Conservation (phyloP, 2,113 vertebrate genomes). For the Marmota flaviventris region DNA sequence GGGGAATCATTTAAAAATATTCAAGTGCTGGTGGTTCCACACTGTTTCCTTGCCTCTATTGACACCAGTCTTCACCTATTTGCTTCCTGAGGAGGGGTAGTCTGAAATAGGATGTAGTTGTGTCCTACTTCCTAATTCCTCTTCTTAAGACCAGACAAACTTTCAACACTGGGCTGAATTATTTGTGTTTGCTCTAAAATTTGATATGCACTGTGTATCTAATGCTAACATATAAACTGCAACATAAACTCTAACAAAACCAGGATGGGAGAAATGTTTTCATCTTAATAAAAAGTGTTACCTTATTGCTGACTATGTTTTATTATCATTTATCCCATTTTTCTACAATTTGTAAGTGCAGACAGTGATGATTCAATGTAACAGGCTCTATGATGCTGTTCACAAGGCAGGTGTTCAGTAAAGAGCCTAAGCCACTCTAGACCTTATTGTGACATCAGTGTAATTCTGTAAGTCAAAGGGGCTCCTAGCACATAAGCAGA, state of each 20-base stretch:
- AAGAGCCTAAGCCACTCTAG: background rate
- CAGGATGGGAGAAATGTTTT: background rate
- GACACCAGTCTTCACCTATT: background rate
- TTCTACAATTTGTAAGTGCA: background rate
- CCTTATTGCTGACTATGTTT: background rate
- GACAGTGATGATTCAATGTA: background rate
- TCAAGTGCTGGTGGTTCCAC: background rate
- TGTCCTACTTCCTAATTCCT: background rate
- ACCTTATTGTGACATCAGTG: background rate
- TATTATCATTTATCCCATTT: background rate
- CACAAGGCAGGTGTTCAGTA: background rate
- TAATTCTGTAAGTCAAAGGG: background rate
- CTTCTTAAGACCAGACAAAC: background rate
- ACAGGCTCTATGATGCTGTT: background rate
- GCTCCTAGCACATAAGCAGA: background rate
- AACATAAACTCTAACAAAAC: background rate
- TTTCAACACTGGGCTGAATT: background rate
- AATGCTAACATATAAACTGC: background rate
- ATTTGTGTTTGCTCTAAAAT: background rate
- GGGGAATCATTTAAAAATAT: background rate
- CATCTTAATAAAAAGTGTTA: background rate
- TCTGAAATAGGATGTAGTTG: background rate
- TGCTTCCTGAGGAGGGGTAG: too few species aligned
- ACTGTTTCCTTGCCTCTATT: background rate
- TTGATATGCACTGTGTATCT: background rate